Base-by-base conservation (phyloP, 1,140 invertebrate genomes). In the Chymomyza costata region DNA sequence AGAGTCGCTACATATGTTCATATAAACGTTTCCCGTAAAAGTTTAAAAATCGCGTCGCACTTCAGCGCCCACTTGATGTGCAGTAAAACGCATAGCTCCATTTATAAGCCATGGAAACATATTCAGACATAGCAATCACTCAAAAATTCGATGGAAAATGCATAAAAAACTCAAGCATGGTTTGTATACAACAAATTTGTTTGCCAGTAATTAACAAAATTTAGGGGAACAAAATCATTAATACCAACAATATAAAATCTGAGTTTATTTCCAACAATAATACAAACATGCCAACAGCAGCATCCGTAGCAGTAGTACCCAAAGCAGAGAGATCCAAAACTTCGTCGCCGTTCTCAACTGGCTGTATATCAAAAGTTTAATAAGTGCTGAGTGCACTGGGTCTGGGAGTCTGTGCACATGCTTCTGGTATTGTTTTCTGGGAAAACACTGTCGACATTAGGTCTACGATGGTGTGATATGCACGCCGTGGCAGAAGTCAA, bases 191-290 rank as follows among this genome's bases (percentile, higher is more conserved):
- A n/a, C 67, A 80, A 78, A 78, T 78, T 73, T 80, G 67, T 80
- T 73, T 73, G 68, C 74, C 68, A 54, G 73, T 80, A 80, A 80
- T 80, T 80, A 80, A 80, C 67, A 81, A 73, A 80, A 81, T 80
- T 80, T 81, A 64, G 67, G 67, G 73, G 80, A 65, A 73, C 73
- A 81, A 80, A 80, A 80, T 80, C 73, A 80, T 80, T 80, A 80
- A 80, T 80, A 52, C 56, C 73, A 71, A 73, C 73, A 80, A 73
- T 78, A 80, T 80, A 73, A 73, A 80, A 61, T 80, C 73, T 43
- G 71, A 78, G 73, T 80, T 80, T 80, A 80, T 80, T 80, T 80
- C 64, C 73, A 80, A 80, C 73, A 78, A 80, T 80, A 80, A 80
- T 73, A 78, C 73, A 78, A 71, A 78, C 73, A 78, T 69, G 11